A percentile compares a stretch with the other conserved stretches of the same genome.
phyloP scores from a whole-genome alignment of 1,140 invertebrate genomes.

The Cyclargus thomasi region DNA sequence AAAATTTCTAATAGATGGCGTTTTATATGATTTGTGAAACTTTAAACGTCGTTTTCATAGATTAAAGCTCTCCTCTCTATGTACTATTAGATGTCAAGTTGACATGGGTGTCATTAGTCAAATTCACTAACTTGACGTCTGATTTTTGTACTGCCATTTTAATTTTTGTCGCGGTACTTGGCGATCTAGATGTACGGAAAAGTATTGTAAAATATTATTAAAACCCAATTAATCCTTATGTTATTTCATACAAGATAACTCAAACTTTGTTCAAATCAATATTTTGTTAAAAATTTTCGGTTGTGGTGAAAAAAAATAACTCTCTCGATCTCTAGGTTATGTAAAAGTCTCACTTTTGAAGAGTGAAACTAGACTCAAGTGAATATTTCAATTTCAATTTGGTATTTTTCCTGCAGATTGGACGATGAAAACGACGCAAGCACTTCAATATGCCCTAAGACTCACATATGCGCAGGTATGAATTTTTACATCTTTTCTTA shows the following conservation, averaged over 20 bases:
- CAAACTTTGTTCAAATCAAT: background rate
- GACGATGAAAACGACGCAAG: conserved; percentile 68
- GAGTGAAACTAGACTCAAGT: conserved; percentile 32
- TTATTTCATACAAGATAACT: background rate
- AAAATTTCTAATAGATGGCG: background rate
- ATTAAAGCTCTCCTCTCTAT: too few species aligned
- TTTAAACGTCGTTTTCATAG: too few species aligned
- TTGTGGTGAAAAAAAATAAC: background rate
- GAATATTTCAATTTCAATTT: conserved; percentile 38
- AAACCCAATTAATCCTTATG: background rate
- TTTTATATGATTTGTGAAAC: background rate
- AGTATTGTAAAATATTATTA: conserved; percentile 10
- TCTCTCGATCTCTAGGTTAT: conserved; percentile 46
- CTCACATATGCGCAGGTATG: conserved; percentile 72
- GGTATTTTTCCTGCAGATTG: conserved; percentile 55
- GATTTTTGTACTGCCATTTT: conserved; percentile 29
- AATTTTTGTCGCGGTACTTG: conserved; percentile 54
- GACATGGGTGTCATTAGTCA: background rate
- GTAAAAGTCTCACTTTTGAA: conserved; percentile 37
- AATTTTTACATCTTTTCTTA: conserved; percentile 17
- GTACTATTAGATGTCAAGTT: too few species aligned
- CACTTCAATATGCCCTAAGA: conserved; percentile 62
- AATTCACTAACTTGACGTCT: background rate
- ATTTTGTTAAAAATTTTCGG: background rate
- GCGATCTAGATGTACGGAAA: conserved; percentile 57